phyloP scores from a whole-genome alignment of 2,113 vertebrate genomes.

The Protobothrops mucrosquamatus region DNA sequence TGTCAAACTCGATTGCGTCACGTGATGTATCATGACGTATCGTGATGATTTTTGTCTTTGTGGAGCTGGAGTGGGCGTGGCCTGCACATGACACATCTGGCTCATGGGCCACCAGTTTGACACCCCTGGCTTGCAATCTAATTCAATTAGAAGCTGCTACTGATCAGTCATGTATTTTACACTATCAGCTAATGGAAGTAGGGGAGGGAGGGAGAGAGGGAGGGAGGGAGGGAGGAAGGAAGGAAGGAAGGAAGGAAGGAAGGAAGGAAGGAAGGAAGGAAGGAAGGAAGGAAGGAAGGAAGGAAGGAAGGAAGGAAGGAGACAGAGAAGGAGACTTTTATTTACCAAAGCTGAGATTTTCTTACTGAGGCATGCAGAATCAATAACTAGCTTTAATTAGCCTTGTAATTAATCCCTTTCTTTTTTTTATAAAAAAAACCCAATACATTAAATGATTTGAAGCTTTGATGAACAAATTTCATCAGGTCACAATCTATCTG shows the following conservation, averaged over 20 bases:
- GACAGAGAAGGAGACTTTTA: background rate
- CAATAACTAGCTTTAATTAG: background rate
- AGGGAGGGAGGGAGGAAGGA: background rate
- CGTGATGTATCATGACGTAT: too few relatives aligned
- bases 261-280: background rate
- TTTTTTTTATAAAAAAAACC: background rate
- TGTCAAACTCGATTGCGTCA: too few relatives aligned
- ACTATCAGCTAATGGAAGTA: background rate
- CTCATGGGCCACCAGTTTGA: too few relatives aligned
- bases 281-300: background rate
- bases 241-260: background rate
- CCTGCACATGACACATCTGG: too few relatives aligned
- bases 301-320: background rate
- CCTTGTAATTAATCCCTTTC: background rate
- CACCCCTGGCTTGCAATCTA: background rate
- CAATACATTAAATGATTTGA: background rate
- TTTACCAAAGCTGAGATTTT: background rate
- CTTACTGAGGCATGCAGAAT: background rate
- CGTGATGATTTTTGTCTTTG: too few relatives aligned
- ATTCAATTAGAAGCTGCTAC: background rate
- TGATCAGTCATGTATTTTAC: background rate
- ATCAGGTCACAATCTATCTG: background rate
- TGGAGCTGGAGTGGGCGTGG: too few relatives aligned
- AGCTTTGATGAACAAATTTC: background rate
- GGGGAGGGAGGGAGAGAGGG: too few relatives aligned